phyloP scores from a whole-genome alignment of 2,888 invertebrate genomes.

The Nebria brevicollis region DNA sequence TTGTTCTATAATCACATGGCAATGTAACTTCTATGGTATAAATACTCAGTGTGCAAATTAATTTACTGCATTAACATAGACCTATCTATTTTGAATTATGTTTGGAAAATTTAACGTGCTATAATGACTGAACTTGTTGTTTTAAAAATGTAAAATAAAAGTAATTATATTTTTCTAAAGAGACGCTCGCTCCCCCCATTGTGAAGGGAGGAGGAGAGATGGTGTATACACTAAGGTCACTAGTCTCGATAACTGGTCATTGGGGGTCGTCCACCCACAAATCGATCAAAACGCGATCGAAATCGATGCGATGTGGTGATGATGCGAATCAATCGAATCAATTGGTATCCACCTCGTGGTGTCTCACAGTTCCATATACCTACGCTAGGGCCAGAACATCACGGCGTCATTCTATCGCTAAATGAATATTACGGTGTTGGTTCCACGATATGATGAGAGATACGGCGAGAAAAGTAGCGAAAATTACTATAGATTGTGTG shows the following conservation, averaged over 20 bases:
- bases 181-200: conserved; percentile 44
- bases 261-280: conserved; percentile 36
- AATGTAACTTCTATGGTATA: conserved; percentile 16
- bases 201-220: conserved; percentile 41
- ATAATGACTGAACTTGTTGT: conserved; percentile 38
- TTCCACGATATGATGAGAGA: conserved; percentile 1
- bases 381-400: not conserved
- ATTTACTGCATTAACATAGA: conserved; percentile 44
- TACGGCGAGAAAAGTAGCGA: conserved; percentile 1
- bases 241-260: conserved; percentile 47
- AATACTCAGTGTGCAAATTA: conserved; percentile 43
- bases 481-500: not conserved
- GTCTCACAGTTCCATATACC: not conserved
- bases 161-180: conserved; percentile 46
- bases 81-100: not conserved
- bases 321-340: conserved; percentile 39
- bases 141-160: conserved; percentile 43
- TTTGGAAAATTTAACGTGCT: conserved; percentile 32
- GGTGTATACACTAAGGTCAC: conserved; percentile 44
- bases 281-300: conserved; percentile 16
- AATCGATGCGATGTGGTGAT: conserved; percentile 45
- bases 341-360: not conserved
- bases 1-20: not conserved
- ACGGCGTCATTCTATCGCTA: not conserved
- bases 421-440: not conserved